These are phyloP conservation scores for Craterocephalus amniculus DNA, from an alignment of 2,797 vertebrate species.

Conservation along the genomic window DNA sequence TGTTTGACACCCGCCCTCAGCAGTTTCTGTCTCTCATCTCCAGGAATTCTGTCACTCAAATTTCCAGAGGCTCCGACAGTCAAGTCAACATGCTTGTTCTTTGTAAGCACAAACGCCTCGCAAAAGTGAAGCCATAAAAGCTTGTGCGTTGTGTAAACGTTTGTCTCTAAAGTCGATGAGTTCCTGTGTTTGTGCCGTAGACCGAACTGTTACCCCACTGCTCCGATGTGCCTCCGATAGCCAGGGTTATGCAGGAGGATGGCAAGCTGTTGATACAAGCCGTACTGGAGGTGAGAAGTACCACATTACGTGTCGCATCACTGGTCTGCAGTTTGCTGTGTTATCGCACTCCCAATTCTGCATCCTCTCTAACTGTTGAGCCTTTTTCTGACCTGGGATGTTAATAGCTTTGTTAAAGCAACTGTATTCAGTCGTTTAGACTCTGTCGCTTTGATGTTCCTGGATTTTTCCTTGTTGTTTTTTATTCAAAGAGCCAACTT, in stretches of 20 bases:
- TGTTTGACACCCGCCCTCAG: constrained; percentile 37
- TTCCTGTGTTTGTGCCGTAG: constrained; percentile 72
- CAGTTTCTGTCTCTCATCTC: constrained; percentile 31
- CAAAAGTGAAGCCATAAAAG: background rate
- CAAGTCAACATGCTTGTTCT: constrained; percentile 96
- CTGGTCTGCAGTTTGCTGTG: constrained; percentile 5
- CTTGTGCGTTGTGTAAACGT: background rate
- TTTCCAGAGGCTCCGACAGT: constrained; percentile 98
- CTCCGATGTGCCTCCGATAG: constrained; percentile 90
- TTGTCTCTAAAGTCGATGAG: constrained; percentile 11
- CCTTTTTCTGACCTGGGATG: constrained; percentile 1
- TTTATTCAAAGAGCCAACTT: background rate
- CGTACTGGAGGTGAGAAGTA: constrained; percentile 90
- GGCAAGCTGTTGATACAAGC: constrained; percentile 93
- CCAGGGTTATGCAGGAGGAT: constrained; percentile 91
- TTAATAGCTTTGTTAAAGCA: background rate
- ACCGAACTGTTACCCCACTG: constrained; percentile 95
- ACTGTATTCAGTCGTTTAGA: background rate
- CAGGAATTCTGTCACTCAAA: constrained; percentile 96
- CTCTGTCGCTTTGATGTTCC: background rate
- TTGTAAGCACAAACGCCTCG: constrained; percentile 86
- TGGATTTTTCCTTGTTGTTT: background rate
- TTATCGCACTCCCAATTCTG: background rate
- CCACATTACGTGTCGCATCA: background rate
- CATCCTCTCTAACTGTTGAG: constrained; percentile 1